Conservation (phyloP, 2,888 invertebrate genomes). For the Plutella xylostella region DNA sequence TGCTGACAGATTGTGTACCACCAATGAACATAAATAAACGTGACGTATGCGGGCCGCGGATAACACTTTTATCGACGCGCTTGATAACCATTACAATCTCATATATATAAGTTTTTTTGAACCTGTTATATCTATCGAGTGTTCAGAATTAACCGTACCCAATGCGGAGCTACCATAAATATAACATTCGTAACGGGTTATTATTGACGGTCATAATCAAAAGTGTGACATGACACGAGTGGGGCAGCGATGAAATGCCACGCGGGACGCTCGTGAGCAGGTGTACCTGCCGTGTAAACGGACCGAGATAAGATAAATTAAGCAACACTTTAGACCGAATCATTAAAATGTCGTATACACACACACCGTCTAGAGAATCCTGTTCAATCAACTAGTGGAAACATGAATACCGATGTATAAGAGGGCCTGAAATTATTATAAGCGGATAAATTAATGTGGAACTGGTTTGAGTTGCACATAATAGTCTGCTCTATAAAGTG, state of each 20-base stretch:
- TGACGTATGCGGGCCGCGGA: not conserved
- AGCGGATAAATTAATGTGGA: not conserved
- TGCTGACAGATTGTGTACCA: conserved; percentile 19
- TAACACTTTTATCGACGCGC: not conserved
- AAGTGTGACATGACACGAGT: conserved; percentile 1
- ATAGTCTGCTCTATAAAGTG: not conserved
- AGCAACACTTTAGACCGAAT: conserved; percentile 3
- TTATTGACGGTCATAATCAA: conserved; percentile 19
- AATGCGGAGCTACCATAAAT: conserved; percentile 4
- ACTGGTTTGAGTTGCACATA: too few relatives aligned
- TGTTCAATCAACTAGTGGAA: not conserved
- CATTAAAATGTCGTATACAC: not conserved
- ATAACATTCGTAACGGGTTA: conserved; percentile 20
- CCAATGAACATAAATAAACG: not conserved
- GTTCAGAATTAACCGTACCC: too few relatives aligned
- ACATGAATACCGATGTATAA: not conserved
- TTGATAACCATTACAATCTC: not conserved
- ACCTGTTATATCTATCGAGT: too few relatives aligned
- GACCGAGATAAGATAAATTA: conserved; percentile 15
- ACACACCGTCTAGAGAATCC: too few relatives aligned
- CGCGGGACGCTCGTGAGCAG: conserved; percentile 16
- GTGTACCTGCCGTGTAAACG: conserved; percentile 17
- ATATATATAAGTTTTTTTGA: too few relatives aligned
- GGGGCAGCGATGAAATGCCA: conserved; percentile 9
- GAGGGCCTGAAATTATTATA: too few relatives aligned